Base-by-base conservation (phyloP, 2,888 invertebrate genomes). In the Dolichopus griseipennis region DNA sequence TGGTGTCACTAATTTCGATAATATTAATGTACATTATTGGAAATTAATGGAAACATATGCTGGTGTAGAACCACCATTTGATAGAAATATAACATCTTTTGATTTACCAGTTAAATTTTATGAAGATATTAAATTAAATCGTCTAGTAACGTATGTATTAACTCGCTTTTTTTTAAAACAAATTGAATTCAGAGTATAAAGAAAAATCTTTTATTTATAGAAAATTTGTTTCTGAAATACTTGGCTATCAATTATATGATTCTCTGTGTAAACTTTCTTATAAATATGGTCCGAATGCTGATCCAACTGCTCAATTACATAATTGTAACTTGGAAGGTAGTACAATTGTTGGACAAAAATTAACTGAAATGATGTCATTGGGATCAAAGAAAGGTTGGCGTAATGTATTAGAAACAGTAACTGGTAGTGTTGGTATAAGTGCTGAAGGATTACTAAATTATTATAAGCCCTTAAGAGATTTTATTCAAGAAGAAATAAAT, bases 321-420 rank as follows among this genome's bases (percentile, higher is more conserved):
- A 87, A 90, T 74, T 95, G 95, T 76, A 93, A 95, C 75, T 93
- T 95, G 75, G 92, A 90, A 79, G 84, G 87, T 74, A 92, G 89
- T 73, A 84, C 84, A 3, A 86, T 86, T 63, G 93, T 93, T 65
- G 95, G 95, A 67, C 86, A 88, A 73, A 83, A 85, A 10, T 75
- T 88, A 18, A 79, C 88, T 8, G 83, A 85, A 73, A 87, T 87
- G 86, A 80, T 88, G 67, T 83, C 84, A 74, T 82, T 89, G 83
- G 91, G 91, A 7, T 86, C 88, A 0, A 89, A 90, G 0, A 85
- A 84, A 71, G 88, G 90, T 0, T 92, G 91, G 91, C 88, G 87
- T n/a, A 91, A 93, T 68, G 90, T 90, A 52, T 86, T 95, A 86
- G 86, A 90, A 77, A 84, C 85, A 2, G 80, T 94, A n/a, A 91